Evolutionary conservation across 2,113 vertebrate species (phyloP), one percentile per base, ranked within the genome.

Genomic region (Megaptera novaeangliae): DNA sequence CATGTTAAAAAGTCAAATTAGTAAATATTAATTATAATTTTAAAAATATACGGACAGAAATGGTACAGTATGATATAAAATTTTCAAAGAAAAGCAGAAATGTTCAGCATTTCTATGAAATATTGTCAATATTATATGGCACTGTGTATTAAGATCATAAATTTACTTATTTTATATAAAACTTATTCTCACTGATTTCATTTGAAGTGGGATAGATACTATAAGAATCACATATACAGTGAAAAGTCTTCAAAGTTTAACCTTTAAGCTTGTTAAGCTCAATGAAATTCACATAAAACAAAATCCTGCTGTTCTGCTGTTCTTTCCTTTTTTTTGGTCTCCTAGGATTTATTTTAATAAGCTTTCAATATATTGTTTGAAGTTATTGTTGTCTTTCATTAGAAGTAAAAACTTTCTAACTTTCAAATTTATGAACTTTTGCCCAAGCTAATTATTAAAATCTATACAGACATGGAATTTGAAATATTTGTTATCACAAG

Each of bases 281-380:
- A 80, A 39, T 89, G 11, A 96, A 88, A 95, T 95, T 49, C n/a
- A 82, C 14, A 39, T 85, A 72, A 94, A 94, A 92, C 39, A 88
- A 84, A 91, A 86, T 91, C 39, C 46, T 49, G 44, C 72, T 49
- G 57, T 59, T 59, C 31, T 80, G 36, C 34, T 94, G 21, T 68
- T 74, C 7, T 64, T 61, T 27, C 17, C 49, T 17, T 41, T n/a
- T 27, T 59, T 66, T 78, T 44, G 1, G 18, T 55, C 18, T 64
- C 41, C 12, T 71, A 81, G 34, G 14, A 61, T 78, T 78, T 95
- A 80, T 84, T 84, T 88, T 95, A 81, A n/a, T 74, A 80, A 94
- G 13, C 7, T 91, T 82, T 95, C 20, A 74, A 63, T 75, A 83
- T 63, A 85, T 66, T 88, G 20, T 94, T 94, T 72, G 21, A 88